Evolutionary conservation across 2,113 vertebrate species (phyloP), one percentile per base, ranked within the genome.

Genomic region (Phyllostomus discolor): DNA sequence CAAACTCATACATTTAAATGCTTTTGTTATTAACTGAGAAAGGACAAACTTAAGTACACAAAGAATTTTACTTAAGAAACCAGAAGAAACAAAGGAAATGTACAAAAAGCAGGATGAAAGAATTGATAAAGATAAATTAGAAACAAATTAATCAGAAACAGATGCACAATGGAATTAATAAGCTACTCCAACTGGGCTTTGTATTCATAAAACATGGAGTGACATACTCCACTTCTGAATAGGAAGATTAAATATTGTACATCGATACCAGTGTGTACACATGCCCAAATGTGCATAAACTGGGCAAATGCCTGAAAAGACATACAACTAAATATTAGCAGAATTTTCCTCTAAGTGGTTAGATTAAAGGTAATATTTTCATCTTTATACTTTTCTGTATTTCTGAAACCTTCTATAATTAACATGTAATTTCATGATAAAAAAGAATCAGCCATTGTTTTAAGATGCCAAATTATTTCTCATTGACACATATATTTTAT

Each of bases 401-500:
- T 90, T 73, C 79, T 41, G 46, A 90, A 95, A 79, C 26, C 59
- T 81, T 92, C 19, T 46, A 4, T 87, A 75, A 91, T 83, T 10
- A 90, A 67, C 41, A 89, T 10, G 33, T 41, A 76, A 66, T 72
- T 93, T 90, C 73, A 24, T 73, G 22, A 67, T 62, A 9, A 41
- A n/a, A 73, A 59, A 86, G 67, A 86, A 85, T 19, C 70, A 87
- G 62, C n/a, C 83, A 17, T 28, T n/a, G 59, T 75, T 66, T 93
- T 85, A 93, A 81, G 50, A 72, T 75, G 17, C n/a, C n/a, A 92
- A 67, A 76, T 88, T 80, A 84, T 81, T 95, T 95, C 31, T 91
- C 50, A 78, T 1, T 76, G 50, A 72, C 24, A 57, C 31, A 66
- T 64, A 43, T 3, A 41, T 67, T 75, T 75, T 70, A 80, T 38